These are phyloP conservation scores for Anabas testudineus DNA, from an alignment of 2,797 vertebrate species.

Conservation along the genomic window DNA sequence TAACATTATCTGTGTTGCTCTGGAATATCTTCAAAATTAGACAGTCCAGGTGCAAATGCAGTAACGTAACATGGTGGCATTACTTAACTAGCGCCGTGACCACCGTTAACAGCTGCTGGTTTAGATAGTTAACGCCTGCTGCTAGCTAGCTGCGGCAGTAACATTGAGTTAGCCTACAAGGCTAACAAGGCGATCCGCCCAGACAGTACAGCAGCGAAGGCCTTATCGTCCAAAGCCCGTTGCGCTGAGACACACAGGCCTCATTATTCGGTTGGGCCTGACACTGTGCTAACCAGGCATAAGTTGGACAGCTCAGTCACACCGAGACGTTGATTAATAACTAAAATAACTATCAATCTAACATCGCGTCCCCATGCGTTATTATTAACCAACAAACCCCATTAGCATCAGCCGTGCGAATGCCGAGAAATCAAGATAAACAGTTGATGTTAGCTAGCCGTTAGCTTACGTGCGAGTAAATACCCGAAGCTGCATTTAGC, in stretches of 20 bases:
- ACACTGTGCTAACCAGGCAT: slow-evolving; percentile 34
- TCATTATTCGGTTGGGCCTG: slow-evolving; percentile 65
- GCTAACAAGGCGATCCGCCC: slow-evolving; percentile 77
- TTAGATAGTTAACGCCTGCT: slow-evolving; percentile 59
- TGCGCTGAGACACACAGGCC: slow-evolving; percentile 73
- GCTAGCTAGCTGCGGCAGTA: slow-evolving; percentile 63
- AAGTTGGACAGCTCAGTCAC: neutral
- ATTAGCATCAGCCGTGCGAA: slow-evolving; percentile 58
- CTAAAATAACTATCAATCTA: neutral
- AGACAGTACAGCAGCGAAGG: slow-evolving; percentile 69
- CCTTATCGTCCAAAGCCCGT: slow-evolving; percentile 72
- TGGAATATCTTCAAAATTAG: neutral
- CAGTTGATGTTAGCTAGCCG: slow-evolving; percentile 59
- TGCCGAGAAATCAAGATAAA: slow-evolving; percentile 50
- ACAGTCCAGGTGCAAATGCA: slow-evolving; percentile 13
- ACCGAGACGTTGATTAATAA: neutral
- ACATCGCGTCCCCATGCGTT: neutral
- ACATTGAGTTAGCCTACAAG: slow-evolving; percentile 62
- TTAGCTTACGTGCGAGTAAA: slow-evolving; percentile 62
- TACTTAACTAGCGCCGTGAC: slow-evolving; percentile 39
- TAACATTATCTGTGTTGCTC: neutral
- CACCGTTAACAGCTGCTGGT: slow-evolving; percentile 59
- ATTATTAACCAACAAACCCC: slow-evolving; percentile 46
- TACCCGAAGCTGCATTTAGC: slow-evolving; percentile 33
- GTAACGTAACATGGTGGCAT: slow-evolving; percentile 1